Evolutionary conservation across 1,140 invertebrate species (phyloP), one percentile per base, ranked within the genome.

Genomic region (Drosophila takahashii): DNA sequence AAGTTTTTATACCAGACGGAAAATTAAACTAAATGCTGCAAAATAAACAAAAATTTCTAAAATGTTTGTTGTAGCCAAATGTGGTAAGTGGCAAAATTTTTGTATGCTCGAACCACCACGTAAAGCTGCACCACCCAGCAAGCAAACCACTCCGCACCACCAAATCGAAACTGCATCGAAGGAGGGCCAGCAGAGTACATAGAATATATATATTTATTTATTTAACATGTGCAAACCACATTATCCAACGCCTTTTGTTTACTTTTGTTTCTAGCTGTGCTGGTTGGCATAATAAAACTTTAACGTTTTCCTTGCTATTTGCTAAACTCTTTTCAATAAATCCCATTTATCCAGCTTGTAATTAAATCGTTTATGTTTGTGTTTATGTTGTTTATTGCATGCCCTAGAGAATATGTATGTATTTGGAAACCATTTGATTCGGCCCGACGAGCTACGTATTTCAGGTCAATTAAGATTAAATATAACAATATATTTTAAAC

Each of bases 31-130:
- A 60, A 64, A 51, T 62, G 62, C 22, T 51, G 59, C 59, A 67
- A 67, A 27, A 22, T 16, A 22, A 36, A 22, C 1, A 22, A 2
- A 3, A 22, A 22, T 22, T 22, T 22, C 22, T n/a, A 7, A 11
- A 3, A 44, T 54, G 44, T 69, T 32, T 70, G 62, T 70, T 39
- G 41, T 70, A 70, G 66, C 32, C 44, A 70, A 73, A 53, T 45
- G 77, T 90, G 84, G 84, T 89, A 89, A 89, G 84, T 89, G 84
- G 77, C 77, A 69, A 85, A 11, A 74, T 75, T 90, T 85, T 83
- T 80, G 64, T 80, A 69, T 60, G 71, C 54, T 69, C 39, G n/a
- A 51, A 29, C 51, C 41, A 61, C 44, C 41, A 37, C 27, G 26
- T 32, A 5, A 18, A 44, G 48, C 29, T 34, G 29, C 39, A 56